Base-by-base conservation (phyloP, 2,888 invertebrate species). In the Apamea monoglypha region DNA sequence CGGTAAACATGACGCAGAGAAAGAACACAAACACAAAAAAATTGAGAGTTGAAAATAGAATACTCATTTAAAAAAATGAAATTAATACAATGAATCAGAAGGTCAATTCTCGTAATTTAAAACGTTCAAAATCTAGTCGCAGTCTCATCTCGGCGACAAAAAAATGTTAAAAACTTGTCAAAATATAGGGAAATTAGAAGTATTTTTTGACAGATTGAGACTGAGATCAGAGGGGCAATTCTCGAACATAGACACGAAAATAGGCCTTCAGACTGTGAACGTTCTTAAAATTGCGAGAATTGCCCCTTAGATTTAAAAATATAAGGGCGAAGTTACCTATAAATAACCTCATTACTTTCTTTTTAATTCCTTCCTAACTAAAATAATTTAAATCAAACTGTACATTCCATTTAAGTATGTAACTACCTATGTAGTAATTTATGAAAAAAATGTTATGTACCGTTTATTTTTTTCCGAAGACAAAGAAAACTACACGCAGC, bases 401-500 rank as follows among this genome's bases (percentile, higher is more conserved):
- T 12, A n/a, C 25, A 53, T 50, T 69, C 14, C 4, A 29, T 29
- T 29, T 50, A 69, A 4, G 14, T 21, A 29, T 69, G 18, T 8
- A 69, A 32, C n/a, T 67, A 16, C 1, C 3, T 7, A 16, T 32
- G 16, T 32, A 70, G 25, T 25, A 0, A n/a, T 66, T 36, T 67
- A 1, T 25, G 6, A 61, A 32, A 59, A 53, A 53, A 44, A 16
- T 18, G 1, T 18, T 2, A 50, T 50, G 1, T 56, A 69, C 53
- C 59, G 7, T 69, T 83, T 78, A 68, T 25, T 69, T 44, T 44
- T 50, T 21, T 14, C 25, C 16, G 29, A n/a, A 73, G 16, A 83
- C 81, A 78, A 71, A 78, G 61, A 63, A 68, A 66, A 78, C n/a
- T 69, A 70, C 36, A 59, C 18, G 32, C 16, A 44, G 32, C 61